Percentiles rank a stretch among this genome's conserved stretches.
phyloP scores from a whole-genome alignment of 37 sponge, comb jelly and placozoan species.

The Hexactinellida sp. region DNA sequence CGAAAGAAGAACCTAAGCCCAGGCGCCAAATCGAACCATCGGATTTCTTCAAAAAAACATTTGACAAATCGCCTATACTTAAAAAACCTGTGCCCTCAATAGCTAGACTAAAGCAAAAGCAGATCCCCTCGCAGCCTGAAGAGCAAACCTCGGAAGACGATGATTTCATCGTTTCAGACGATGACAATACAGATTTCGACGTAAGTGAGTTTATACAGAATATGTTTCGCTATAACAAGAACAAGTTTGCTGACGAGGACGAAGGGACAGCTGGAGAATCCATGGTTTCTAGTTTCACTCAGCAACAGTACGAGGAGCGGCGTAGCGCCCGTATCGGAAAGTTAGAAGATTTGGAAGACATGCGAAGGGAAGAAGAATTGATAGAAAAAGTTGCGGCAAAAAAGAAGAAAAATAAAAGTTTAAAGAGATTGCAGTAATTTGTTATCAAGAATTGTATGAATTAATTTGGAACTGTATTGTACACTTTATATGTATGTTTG shows the following conservation, averaged over 20 bases:
- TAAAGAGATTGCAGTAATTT: neutral
- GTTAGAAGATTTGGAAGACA: neutral
- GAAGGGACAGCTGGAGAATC: neutral
- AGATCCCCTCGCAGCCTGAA: neutral
- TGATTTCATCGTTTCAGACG: conserved; percentile 2
- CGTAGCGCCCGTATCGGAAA: neutral
- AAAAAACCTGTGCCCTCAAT: neutral
- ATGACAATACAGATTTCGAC: neutral
- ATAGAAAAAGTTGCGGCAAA: neutral
- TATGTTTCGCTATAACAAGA: conserved; percentile 8
- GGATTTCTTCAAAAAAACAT: neutral
- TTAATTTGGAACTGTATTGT: neutral
- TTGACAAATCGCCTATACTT: neutral
- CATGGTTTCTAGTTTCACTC: neutral
- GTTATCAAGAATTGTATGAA: neutral
- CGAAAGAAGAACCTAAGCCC: neutral
- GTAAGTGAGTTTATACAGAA: neutral
- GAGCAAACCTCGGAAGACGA: neutral
- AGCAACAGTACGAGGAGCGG: neutral
- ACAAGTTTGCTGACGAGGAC: neutral
- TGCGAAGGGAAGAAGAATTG: neutral
- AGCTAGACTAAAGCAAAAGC: neutral
- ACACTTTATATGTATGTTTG: neutral
- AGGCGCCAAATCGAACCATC: neutral
- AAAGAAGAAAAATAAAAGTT: neutral